These are phyloP conservation scores for Lontra canadensis DNA, from an alignment of 2,113 vertebrate species.

Conservation along the genomic window DNA sequence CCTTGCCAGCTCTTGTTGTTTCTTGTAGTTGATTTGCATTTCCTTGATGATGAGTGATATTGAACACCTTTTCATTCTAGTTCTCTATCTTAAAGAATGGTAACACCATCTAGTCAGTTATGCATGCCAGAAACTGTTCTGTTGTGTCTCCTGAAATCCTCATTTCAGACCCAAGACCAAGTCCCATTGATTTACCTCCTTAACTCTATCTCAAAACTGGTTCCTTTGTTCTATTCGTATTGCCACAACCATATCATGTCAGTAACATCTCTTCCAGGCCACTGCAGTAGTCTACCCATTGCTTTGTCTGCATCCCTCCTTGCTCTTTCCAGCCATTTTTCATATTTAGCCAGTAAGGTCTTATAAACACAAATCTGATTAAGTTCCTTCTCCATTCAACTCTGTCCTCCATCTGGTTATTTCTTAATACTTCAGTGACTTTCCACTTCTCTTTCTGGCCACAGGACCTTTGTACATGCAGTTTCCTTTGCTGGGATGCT, in stretches of 20 bases:
- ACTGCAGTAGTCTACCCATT: background rate
- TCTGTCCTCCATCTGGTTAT: background rate
- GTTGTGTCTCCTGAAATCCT: background rate
- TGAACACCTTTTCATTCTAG: background rate
- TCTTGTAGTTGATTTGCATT: background rate
- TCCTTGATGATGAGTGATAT: background rate
- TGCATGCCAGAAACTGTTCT: background rate
- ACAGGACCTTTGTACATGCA: background rate
- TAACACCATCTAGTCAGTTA: background rate
- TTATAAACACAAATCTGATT: background rate
- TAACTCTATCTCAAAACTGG: background rate
- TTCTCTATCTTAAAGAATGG: background rate
- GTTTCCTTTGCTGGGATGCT: background rate
- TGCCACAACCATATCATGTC: background rate
- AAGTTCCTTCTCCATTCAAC: background rate
- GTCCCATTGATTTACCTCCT: background rate
- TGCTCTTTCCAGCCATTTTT: background rate
- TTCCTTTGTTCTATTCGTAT: background rate
- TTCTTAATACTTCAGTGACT: background rate
- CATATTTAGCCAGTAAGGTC: background rate
- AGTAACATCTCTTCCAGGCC: background rate
- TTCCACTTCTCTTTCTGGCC: background rate
- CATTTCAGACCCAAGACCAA: background rate
- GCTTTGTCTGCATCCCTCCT: background rate
- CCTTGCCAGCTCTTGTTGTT: background rate